Evolutionary conservation across 1,140 invertebrate species (phyloP).

Genomic region (Calycopis cecrops): DNA sequence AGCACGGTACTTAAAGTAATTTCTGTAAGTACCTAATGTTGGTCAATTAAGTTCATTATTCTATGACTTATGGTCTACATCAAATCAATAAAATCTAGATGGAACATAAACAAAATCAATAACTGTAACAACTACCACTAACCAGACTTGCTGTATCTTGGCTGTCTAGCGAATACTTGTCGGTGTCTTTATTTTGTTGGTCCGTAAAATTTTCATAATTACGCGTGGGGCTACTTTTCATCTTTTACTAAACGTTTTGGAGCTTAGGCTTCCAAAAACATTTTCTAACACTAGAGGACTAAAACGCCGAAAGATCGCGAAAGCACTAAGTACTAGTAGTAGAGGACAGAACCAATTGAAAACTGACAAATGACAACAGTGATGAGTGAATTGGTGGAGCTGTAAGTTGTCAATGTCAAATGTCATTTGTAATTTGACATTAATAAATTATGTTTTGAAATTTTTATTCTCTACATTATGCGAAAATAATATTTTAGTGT

Average conservation of each 20-base stretch:
- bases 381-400: background rate
- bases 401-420: background rate
- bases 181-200: constrained; percentile 62
- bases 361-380: constrained; percentile 17
- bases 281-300: constrained; percentile 53
- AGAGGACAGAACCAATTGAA: constrained; percentile 15
- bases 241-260: constrained; percentile 55
- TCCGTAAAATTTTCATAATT: constrained; percentile 73
- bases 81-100: constrained; percentile 60
- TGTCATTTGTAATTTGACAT: background rate
- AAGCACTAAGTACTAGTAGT: constrained; percentile 49
- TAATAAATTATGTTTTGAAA: background rate
- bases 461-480: background rate
- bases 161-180: constrained; percentile 70
- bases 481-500: too few relatives aligned
- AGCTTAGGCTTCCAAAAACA: constrained; percentile 57
- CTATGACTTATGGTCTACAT: constrained; percentile 30
- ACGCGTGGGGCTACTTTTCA: constrained; percentile 71
- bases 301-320: constrained; percentile 40
- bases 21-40: background rate
- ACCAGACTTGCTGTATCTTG: constrained; percentile 73
- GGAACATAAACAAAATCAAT: constrained; percentile 73
- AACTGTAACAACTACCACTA: constrained; percentile 54
- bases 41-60: constrained; percentile 19
- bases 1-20: background rate